Base-by-base conservation (phyloP, 2,888 invertebrate species). In the Eilema depressum region DNA sequence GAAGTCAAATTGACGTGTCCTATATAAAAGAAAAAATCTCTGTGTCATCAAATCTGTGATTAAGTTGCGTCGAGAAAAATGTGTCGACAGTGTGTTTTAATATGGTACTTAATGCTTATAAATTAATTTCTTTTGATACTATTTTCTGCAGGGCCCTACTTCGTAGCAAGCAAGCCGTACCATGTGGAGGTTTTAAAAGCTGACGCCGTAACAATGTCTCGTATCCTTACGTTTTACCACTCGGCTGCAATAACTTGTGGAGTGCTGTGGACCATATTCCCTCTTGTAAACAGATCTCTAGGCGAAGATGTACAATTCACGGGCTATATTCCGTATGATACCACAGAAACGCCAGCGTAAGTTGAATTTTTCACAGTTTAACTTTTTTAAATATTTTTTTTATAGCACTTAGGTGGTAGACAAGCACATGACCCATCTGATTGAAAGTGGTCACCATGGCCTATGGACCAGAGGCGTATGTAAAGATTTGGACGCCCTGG, bases 301-400 rank as follows among this genome's bases (percentile, higher is more conserved):
- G 90, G 91, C 2, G 82, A 85, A 68, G 82, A 88, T 23, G 89
- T 89, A 3, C 75, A 86, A 47, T 89, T 93, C 33, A 88, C 90
- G n/a, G 92, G 88, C 17, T 94, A 92, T 73, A 85, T 93, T 68
- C 94, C 94, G 25, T 92, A 93, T 71, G 88, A 91, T 70, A 91
- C 90, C 1, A 84, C 71, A 17, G 60, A 75, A 12, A 82, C 87
- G 8, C 79, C 85, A 17, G 66, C 76, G 94, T 94, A 83, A 91
- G 93, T 88, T 26, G 20, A 7, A 65, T 11, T 10, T 56, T 33
- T 56, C 11, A 37, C 8, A 17, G 23, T 25, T 63, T 8, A 41
- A 25, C 2, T 28, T 20, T 28, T 60, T 30, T n/a, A n/a, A n/a
- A n/a, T n/a, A n/a, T n/a, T n/a, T n/a, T n/a, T n/a, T n/a, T n/a